These are phyloP conservation scores for Acanthosepion pharaonis DNA, from an alignment of 2,888 invertebrate species.

Conservation along the genomic window DNA sequence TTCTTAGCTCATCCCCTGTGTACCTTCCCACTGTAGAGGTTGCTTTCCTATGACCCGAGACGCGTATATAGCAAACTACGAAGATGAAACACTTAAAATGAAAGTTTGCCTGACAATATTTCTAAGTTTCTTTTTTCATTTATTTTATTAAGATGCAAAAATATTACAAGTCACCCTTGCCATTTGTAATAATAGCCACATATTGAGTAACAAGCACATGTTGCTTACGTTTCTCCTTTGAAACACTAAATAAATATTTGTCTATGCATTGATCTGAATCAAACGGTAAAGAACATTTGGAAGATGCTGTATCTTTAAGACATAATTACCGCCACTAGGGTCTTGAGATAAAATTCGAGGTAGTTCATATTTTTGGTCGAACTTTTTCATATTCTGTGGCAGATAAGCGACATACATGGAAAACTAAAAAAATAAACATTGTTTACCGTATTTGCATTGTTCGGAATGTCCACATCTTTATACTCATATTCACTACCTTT, in stretches of 20 bases:
- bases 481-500: no score
- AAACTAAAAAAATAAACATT: no score
- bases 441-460: no score
- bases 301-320: background rate
- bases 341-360: background rate
- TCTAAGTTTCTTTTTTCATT: background rate
- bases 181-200: background rate
- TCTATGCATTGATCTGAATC: background rate
- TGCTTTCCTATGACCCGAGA: background rate
- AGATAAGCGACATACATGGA: no score
- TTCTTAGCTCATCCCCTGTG: background rate
- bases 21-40: background rate
- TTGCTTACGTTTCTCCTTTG: background rate
- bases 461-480: no score
- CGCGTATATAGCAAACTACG: background rate
- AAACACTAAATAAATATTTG: background rate
- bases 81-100: background rate
- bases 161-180: background rate
- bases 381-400: no score
- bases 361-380: no score
- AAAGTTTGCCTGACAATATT: background rate
- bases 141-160: background rate
- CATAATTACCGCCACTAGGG: background rate
- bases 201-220: background rate
- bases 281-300: background rate